Evolutionary conservation across 1,140 invertebrate genomes (phyloP), one percentile per base, ranked within the genome.

Genomic region (Brachystomella parvula): DNA sequence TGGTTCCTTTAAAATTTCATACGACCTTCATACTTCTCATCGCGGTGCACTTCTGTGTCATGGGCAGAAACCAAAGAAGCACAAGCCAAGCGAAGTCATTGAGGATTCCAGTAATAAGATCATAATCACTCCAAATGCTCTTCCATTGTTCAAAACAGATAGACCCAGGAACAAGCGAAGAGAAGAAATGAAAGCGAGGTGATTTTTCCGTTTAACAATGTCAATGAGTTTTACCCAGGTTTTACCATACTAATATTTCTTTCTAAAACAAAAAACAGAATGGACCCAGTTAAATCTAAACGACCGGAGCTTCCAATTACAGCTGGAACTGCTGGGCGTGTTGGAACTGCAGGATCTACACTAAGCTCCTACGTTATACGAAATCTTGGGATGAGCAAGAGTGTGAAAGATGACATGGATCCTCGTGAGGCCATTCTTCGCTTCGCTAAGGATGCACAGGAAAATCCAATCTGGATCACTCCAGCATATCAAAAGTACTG

Each of bases 261-360:
- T 44, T 62, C 0, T 62, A n/a, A n/a, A n/a, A n/a, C n/a, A n/a
- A n/a, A n/a, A n/a, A n/a, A 15, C 49, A 69, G 89, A 33, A 80
- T 92, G 74, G 95, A 96, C 83, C 96, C 92, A 0, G 81, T 96
- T 0, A 97, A 94, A 79, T 97, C 94, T 0, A 85, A 84, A 67
- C 78, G 91, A 72, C 96, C 93, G n/a, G 96, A 99, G 79, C 80
- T 98, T 56, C 96, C 96, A 0, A 93, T 98, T n/a, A 97, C 94
- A 21, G 81, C 83, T 64, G 83, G 83, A 79, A 87, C 90, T 73
- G 92, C 91, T 39, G 95, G 95, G n/a, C 83, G 94, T 71, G 88
- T 99, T 1, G 94, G 92, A 0, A 89, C 90, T 0, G 94, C 94
- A 59, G 97, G 97, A 31, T 93, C 92, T 64, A 99, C 96, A 0